A percentile compares a stretch with the other conserved stretches of the same genome.
Evolutionary conservation across 2,888 invertebrate species (phyloP).

Genomic region (Pyrochroa serraticornis): DNA sequence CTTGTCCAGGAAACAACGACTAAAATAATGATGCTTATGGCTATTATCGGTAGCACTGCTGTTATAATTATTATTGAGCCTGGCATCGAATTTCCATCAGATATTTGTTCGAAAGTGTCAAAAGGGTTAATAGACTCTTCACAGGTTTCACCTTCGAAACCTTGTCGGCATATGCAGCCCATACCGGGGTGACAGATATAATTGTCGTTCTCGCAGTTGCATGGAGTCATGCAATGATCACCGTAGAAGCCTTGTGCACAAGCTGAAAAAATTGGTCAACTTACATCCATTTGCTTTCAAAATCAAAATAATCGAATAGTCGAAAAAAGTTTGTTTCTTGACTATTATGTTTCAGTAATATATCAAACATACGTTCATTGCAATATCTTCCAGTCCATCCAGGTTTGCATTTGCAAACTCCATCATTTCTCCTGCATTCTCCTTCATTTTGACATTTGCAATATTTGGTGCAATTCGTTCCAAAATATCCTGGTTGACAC

Average conservation of each 20-base stretch:
- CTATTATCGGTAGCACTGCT: conserved; percentile 61
- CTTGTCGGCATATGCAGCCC: conserved; percentile 82
- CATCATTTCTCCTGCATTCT: conserved; percentile 82
- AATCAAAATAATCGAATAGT: no score
- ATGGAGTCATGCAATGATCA: conserved; percentile 83
- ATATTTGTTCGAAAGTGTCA: conserved; percentile 11
- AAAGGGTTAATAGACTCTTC: conserved; percentile 57
- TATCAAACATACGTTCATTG: conserved; percentile 70
- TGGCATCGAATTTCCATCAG: conserved; percentile 31
- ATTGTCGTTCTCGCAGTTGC: conserved; percentile 75
- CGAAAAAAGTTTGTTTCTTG: no score
- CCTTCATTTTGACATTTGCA: conserved; percentile 82
- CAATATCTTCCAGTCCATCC: conserved; percentile 85
- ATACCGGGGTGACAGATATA: conserved; percentile 82
- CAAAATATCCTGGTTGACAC: conserved; percentile 77
- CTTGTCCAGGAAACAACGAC: conserved; percentile 79
- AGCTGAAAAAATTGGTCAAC: conserved; percentile 69
- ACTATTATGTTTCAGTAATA: conserved; percentile 9
- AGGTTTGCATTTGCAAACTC: conserved; percentile 79
- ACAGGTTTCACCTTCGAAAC: conserved; percentile 75
- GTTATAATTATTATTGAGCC: conserved; percentile 63
- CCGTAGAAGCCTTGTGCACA: conserved; percentile 91
- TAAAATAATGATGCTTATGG: conserved; percentile 58
- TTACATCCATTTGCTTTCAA: no score
- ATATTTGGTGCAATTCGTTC: conserved; percentile 79